Evolutionary conservation across 2,888 invertebrate genomes (phyloP).

Genomic region (Phortica magna): DNA sequence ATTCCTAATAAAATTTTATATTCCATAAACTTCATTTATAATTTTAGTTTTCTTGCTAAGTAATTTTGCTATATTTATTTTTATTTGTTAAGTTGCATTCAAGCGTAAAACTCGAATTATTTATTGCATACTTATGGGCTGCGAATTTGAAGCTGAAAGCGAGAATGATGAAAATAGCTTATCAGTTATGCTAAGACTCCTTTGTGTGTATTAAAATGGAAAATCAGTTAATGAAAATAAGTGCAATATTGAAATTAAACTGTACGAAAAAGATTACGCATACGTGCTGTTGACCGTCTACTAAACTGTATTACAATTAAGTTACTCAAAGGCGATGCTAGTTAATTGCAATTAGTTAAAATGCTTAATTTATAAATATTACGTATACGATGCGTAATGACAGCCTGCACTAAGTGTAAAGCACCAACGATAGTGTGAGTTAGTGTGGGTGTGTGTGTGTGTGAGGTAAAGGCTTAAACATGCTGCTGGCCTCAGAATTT

Average conservation of each 20-base stretch:
- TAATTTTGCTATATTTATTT: background rate
- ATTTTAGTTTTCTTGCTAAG: slow-evolving; percentile 7
- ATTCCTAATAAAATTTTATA: background rate
- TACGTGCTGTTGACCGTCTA: background rate
- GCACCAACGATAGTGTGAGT: too few species aligned
- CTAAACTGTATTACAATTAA: too few species aligned
- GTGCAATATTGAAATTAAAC: slow-evolving; percentile 9
- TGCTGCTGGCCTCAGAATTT: too few species aligned
- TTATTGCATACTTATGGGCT: background rate
- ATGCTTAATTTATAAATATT: too few species aligned
- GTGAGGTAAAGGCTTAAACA: too few species aligned
- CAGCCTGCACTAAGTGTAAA: too few species aligned
- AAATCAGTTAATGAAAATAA: slow-evolving; percentile 35
- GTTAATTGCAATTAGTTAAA: too few species aligned
- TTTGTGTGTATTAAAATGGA: slow-evolving; percentile 7
- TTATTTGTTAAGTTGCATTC: slow-evolving; percentile 24
- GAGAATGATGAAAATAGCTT: background rate
- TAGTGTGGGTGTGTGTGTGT: too few species aligned
- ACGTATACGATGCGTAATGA: too few species aligned
- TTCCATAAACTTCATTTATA: background rate
- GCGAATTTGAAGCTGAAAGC: background rate
- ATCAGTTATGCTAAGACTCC: background rate
- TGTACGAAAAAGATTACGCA: background rate
- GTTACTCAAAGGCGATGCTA: too few species aligned
- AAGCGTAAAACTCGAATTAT: background rate